Base-by-base conservation (phyloP, 1,140 invertebrate species). In the Eueides isabella region DNA sequence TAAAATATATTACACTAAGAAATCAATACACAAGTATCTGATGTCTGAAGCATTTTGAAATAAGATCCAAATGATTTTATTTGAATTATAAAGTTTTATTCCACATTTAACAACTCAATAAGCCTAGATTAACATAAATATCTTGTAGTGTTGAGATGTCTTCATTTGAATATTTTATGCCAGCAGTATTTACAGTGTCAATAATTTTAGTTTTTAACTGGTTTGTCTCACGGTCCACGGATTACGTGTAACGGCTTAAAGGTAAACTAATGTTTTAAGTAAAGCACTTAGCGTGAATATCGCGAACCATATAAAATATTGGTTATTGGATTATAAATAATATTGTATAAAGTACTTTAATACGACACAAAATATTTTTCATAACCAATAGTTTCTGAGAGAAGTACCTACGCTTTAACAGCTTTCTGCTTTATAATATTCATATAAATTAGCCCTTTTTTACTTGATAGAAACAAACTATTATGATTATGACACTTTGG, bases 91-190 rank as follows among this genome's bases (percentile, higher is more conserved):
- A 55, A 23, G 11, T 55, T 55, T 23, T 55, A 55, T 55, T 23
- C 23, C 23, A 26, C 19, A 2, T 23, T 55, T 55, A 55, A 55
- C 9, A 55, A 55, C 48, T 55, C 48, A 55, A 55, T 55, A 55
- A 55, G 48, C 48, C 2, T 26, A 55, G 23, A 55, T 55, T 55
- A 55, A 14, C 48, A 55, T 55, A 55, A 55, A 55, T 55, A 55
- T 23, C 48, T 23, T 7, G 48, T 55, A 11, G 48, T 12, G 48
- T 55, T 55, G 48, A 55, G 23, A 55, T 19, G 48, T 55, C 48
- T 55, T 55, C 9, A 55, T 55, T 55, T 55, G 26, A 55, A 55
- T 55, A 55, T 26, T 55, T 55, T 55, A 55, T 55, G 48, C 48
- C 12, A 55, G 19, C 48, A 14, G 19, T 55, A 26, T 55, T 55